A percentile compares a stretch with the other conserved stretches of the same genome.
Evolutionary conservation across 2,113 vertebrate genomes (phyloP).

Genomic region (Argyrosomus japonicus): DNA sequence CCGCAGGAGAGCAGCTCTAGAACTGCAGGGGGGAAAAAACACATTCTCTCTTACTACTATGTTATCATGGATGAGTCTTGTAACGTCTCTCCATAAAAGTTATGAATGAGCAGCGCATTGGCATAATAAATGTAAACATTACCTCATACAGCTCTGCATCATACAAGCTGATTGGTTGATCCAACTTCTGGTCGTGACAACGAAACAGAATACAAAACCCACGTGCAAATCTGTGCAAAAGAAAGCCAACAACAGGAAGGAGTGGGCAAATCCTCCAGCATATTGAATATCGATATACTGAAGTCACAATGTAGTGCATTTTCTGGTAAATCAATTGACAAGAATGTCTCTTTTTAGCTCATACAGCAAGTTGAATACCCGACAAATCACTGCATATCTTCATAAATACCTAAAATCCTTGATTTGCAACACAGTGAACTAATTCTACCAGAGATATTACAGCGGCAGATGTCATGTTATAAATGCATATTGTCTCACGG

Average conservation of each 20-base stretch:
- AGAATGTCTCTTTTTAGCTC: neutral
- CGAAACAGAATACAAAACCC: neutral
- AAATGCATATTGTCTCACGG: neutral
- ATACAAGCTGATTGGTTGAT: neutral
- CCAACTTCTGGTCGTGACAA: neutral
- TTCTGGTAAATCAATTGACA: neutral
- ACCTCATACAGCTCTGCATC: neutral
- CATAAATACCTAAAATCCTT: neutral
- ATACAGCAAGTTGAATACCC: neutral
- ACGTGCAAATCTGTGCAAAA: neutral
- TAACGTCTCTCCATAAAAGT: neutral
- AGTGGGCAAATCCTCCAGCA: neutral
- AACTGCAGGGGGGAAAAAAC: neutral
- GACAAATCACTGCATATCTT: neutral
- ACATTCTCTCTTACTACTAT: neutral
- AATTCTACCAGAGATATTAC: too few relatives aligned
- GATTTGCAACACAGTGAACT: neutral
- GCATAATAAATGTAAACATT: neutral
- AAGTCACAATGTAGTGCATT: neutral
- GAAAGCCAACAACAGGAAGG: neutral
- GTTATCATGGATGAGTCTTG: neutral
- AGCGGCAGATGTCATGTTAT: neutral
- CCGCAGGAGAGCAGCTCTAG: neutral
- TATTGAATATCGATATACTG: neutral
- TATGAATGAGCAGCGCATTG: neutral